A percentile compares a stretch with the other conserved stretches of the same genome.
phyloP scores from a whole-genome alignment of 2,113 vertebrate species.

The Hippoglossus stenolepis region DNA sequence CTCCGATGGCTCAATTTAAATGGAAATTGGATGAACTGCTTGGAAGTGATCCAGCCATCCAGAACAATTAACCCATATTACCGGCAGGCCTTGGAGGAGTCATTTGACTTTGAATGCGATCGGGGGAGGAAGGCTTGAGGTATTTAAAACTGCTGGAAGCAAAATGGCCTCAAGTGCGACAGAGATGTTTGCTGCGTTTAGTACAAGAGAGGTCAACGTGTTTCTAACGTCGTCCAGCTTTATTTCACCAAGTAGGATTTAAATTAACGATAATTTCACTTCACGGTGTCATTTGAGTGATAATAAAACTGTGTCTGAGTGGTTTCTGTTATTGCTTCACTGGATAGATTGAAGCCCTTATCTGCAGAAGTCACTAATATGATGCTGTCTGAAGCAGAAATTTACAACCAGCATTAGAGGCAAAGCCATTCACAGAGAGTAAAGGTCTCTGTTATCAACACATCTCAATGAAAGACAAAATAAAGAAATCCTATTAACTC shows the following conservation, averaged over 20 bases:
- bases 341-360: background rate
- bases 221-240: constrained; percentile 1
- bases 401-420: constrained; percentile 3
- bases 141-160: constrained; percentile 60
- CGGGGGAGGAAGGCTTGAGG: constrained; percentile 38
- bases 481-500: background rate
- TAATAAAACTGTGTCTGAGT: background rate
- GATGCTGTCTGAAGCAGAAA: constrained; percentile 6
- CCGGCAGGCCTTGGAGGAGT: constrained; percentile 74
- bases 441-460: background rate
- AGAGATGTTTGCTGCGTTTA: constrained; percentile 11
- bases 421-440: background rate
- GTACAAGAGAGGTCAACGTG: constrained; percentile 22
- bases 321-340: background rate
- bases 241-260: constrained; percentile 2
- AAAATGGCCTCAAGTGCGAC: constrained; percentile 54
- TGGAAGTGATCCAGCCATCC: constrained; percentile 84
- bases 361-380: background rate
- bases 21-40: constrained; percentile 84
- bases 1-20: constrained; percentile 82
- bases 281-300: background rate
- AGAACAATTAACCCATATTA: constrained; percentile 83
- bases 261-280: background rate
- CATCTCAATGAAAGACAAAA: too few relatives aligned
- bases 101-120: constrained; percentile 77